A percentile compares a stretch with the other conserved stretches of the same genome.
Conservation (phyloP, 2,113 vertebrate genomes). For the Dromas ardeola region DNA sequence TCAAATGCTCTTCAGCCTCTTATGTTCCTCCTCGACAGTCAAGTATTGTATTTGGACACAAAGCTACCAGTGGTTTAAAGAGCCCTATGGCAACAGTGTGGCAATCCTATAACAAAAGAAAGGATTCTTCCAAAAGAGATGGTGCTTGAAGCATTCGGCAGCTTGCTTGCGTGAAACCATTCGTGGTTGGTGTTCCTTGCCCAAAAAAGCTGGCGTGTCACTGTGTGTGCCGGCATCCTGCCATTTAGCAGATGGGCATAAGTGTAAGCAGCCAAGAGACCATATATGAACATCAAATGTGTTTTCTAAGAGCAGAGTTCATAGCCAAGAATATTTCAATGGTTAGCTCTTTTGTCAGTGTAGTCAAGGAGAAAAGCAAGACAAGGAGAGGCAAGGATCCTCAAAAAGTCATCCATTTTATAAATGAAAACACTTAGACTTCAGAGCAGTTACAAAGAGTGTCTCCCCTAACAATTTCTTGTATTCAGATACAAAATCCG, state of each 20-base stretch:
- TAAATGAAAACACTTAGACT: not conserved
- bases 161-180: not conserved
- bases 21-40: not conserved
- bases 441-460: not conserved
- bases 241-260: slow-evolving; percentile 58
- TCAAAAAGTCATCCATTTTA: not conserved
- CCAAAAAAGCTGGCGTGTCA: not conserved
- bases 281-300: slow-evolving; percentile 55
- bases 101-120: slow-evolving; percentile 29
- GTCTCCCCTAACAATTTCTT: not conserved
- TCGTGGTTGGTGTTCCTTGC: not conserved
- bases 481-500: not conserved
- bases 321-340: slow-evolving; percentile 52
- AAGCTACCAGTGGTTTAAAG: not conserved
- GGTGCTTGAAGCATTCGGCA: not conserved
- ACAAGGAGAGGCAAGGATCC: not conserved
- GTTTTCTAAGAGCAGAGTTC: slow-evolving; percentile 44
- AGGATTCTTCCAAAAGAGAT: not conserved
- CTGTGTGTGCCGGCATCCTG: not conserved
- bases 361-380: slow-evolving; percentile 16
- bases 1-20: not conserved
- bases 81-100: not conserved
- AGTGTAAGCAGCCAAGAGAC: slow-evolving; percentile 23
- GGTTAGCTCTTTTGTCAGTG: not conserved
- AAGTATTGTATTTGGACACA: not conserved